Percentiles rank a stretch among this genome's conserved stretches.
phyloP scores from a whole-genome alignment of 1,140 invertebrate species.

The Drosophila bipectinata region DNA sequence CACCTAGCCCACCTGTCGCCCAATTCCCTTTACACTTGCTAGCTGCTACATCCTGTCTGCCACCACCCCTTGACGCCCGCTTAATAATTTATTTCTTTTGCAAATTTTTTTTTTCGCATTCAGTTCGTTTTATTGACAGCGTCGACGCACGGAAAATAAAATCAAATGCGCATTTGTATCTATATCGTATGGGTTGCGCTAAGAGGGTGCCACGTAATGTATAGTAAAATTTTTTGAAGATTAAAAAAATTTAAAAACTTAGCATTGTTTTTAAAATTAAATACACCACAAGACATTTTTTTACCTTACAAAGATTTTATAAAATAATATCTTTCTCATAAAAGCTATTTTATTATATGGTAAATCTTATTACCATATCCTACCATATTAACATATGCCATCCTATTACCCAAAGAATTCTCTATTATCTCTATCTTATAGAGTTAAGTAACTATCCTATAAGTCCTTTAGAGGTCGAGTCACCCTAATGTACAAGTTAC shows the following conservation, averaged over 20 bases:
- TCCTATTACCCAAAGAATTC: too few species aligned
- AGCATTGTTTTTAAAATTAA: too few species aligned
- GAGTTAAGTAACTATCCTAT: background rate
- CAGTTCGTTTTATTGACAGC: slow-evolving; percentile 59
- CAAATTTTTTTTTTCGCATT: slow-evolving; percentile 58
- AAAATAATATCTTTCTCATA: background rate
- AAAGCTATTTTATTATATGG: background rate
- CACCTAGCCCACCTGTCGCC: background rate
- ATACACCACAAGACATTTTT: too few species aligned
- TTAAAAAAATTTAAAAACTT: background rate
- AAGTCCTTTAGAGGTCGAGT: background rate
- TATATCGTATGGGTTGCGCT: slow-evolving; percentile 11
- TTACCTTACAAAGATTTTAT: too few species aligned
- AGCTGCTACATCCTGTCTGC: background rate
- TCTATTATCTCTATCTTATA: background rate
- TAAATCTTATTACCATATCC: too few species aligned
- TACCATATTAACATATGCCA: too few species aligned
- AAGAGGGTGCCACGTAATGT: background rate
- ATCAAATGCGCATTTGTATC: slow-evolving; percentile 65
- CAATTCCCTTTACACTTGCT: background rate
- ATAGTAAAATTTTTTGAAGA: background rate
- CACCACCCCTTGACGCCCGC: slow-evolving; percentile 5
- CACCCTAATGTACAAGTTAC: slow-evolving; percentile 11
- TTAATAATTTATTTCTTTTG: slow-evolving; percentile 79
- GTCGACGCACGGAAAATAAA: slow-evolving; percentile 64